Evolutionary conservation across 2,797 vertebrate species (phyloP), one percentile per base, ranked within the genome.

Genomic region (Gila robusta): DNA sequence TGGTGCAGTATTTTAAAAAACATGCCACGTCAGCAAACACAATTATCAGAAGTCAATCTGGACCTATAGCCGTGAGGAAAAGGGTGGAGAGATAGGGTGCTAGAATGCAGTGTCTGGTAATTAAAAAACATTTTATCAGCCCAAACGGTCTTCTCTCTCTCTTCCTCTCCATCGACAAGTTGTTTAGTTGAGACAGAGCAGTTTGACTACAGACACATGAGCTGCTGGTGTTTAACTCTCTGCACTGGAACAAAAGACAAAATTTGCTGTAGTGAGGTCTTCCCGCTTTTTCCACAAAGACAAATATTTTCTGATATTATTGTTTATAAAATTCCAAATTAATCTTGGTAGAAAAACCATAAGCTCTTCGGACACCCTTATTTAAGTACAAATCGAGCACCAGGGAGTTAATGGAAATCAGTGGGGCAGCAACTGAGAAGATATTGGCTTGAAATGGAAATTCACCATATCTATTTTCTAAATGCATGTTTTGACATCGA

Each of bases 21-120:
- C 96, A 93, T 95, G 97, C 97, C 91, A 93, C 96, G 95, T 98
- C 98, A 99, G 98, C 98, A 98, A 93, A 94, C 95, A 94, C 93
- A 95, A 96, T 96, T 95, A 98, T 97, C 96, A 97, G 96, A 98
- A 98, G 98, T 98, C 97, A 98, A 99, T 98, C 92, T 95, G 93
- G 95, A 95, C 93, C 92, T 91, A 91, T 5, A 26, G 94, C 95
- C 93, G 76, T 92, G 95, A 95, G 92, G 92, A 92, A 91, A 91
- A 90, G 88, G 88, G 89, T 85, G 89, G 84, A 90, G 89, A 91
- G 88, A 88, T 49, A 21, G 92, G 94, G 95, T 94, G 94, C 94
- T 95, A 93, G 89, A 93, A 93, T 96, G 96, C 96, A 96, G 95
- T 95, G 95, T 91, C 94, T 96, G 95, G 96, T 98, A 97, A 98